Base-by-base conservation (phyloP, 2,888 invertebrate species). In the Apodemia duryi region DNA sequence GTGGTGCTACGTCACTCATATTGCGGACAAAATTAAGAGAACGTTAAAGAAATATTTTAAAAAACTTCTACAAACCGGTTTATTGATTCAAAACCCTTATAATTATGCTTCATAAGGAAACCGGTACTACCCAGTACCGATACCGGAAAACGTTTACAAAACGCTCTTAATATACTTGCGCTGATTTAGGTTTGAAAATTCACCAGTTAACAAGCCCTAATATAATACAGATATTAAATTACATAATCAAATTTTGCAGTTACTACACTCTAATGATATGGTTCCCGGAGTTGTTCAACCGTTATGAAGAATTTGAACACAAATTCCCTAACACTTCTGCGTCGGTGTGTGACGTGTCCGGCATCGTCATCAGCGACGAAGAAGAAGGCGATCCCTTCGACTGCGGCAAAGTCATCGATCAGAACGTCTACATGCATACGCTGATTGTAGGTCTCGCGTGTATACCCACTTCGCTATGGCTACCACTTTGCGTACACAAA, bases 201-300 rank as follows among this genome's bases (percentile, higher is more conserved):
- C 21, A 21, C 21, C 21, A 21, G 21, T 21, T 21, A 21, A 21
- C 21, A 21, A 21, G 21, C 21, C 21, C 21, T 21, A 21, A 21
- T 21, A 21, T 21, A 21, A 21, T 21, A 21, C 21, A 4, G 2
- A 4, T 32, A 32, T 4, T 4, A 32, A 32, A 32, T 32, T 32
- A 32, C 32, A 3, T 32, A 32, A 32, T 32, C 4, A 32, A 38
- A 38, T 38, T 35, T 85, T 87, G 13, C 88, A 97, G 97, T 79
- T 97, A 97, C 87, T 97, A 97, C 83, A 97, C 97, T 7, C 88
- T 97, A 60, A 97, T 97, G 96, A 94, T 97, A 82, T 98, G 97
- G 97, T 97, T 97, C 87, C 97, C 97, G 13, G 97, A 97, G 83
- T 86, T 97, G 75, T 97, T 97, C 88, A 94, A 95, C 84, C 95